phyloP scores from a whole-genome alignment of 2,113 vertebrate genomes.

The Aleadryas rufinucha region DNA sequence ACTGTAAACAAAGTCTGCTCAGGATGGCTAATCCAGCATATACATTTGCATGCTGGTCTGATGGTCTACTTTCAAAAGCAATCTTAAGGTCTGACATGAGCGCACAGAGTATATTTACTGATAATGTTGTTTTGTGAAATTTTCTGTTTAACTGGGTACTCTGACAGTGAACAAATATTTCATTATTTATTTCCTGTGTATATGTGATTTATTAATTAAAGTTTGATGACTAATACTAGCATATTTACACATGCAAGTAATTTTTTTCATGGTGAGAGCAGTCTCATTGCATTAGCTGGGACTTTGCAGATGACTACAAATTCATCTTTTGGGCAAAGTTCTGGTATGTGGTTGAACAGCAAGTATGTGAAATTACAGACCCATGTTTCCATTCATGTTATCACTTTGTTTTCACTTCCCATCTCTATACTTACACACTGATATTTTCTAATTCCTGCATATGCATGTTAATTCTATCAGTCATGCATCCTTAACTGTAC shows the following conservation, averaged over 20 bases:
- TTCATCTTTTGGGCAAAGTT: neutral
- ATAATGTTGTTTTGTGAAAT: neutral
- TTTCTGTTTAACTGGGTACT: neutral
- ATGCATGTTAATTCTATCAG: neutral
- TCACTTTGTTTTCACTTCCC: neutral
- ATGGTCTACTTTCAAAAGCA: neutral
- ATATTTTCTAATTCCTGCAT: neutral
- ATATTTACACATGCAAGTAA: neutral
- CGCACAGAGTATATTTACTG: neutral
- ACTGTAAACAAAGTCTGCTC: neutral
- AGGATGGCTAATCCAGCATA: neutral
- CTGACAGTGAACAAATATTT: neutral
- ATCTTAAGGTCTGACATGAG: neutral
- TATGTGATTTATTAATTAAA: neutral
- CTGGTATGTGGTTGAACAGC: neutral
- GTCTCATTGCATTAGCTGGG: neutral
- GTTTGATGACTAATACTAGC: neutral
- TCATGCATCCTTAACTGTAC: neutral
- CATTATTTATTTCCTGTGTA: neutral
- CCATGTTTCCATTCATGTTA: neutral
- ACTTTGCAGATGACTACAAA: neutral
- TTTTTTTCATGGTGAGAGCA: neutral
- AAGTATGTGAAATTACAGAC: neutral
- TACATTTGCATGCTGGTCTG: neutral
- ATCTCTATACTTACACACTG: neutral